Percentiles rank a stretch among this genome's conserved stretches.
Evolutionary conservation across 2,113 vertebrate species (phyloP).

Genomic region (Gavialis gangeticus): DNA sequence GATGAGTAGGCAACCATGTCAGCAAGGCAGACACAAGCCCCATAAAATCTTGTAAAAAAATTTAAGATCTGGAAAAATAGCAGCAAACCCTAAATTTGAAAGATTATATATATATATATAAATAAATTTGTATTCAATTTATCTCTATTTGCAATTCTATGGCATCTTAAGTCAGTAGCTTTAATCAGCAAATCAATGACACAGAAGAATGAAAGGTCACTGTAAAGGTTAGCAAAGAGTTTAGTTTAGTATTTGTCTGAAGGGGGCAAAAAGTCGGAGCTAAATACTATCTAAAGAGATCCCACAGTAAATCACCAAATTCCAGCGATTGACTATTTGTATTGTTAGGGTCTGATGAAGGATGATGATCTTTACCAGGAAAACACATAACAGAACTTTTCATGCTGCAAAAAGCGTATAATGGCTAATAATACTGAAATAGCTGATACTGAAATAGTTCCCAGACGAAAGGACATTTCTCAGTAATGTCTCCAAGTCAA

Average conservation of each 20-base stretch:
- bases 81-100: neutral
- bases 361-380: constrained; percentile 15
- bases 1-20: neutral
- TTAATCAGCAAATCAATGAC: constrained; percentile 22
- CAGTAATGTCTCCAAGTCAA: neutral
- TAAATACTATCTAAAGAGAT: neutral
- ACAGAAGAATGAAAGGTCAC: neutral
- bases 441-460: accelerated
- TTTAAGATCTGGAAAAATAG: neutral
- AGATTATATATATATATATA: too few species aligned
- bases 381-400: constrained; percentile 32
- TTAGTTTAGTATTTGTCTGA: neutral
- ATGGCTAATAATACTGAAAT: constrained; percentile 20
- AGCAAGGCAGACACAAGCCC: neutral
- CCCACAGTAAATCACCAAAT: neutral
- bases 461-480: neutral
- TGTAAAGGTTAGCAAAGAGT: constrained; percentile 8
- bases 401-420: constrained; percentile 30
- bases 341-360: constrained; percentile 33
- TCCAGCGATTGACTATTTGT: constrained; percentile 26
- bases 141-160: neutral
- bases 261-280: neutral
- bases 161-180: neutral
- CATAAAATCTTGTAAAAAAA: neutral
- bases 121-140: constrained; percentile 1